Conservation (phyloP, 2,888 invertebrate species). For the Morpho helenor region DNA sequence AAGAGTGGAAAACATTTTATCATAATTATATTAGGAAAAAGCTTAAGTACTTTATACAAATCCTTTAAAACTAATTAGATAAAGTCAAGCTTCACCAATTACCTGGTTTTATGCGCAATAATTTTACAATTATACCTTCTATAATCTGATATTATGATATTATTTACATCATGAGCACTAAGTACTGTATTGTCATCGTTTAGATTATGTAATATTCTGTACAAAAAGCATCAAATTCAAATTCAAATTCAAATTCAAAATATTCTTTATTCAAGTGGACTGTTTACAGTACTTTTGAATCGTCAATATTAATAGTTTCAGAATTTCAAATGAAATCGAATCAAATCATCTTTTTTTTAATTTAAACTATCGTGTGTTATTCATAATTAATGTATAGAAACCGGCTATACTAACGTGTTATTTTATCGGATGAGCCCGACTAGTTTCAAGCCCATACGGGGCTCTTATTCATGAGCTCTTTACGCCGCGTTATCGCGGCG, state of each 20-base stretch:
- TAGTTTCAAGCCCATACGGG: no score
- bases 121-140: slow-evolving; percentile 9
- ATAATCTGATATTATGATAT: slow-evolving; percentile 15
- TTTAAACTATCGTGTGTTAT: no score
- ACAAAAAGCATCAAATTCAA: slow-evolving; percentile 16
- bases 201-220: slow-evolving; percentile 22
- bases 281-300: no score
- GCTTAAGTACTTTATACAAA: slow-evolving; percentile 18
- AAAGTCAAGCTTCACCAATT: background rate
- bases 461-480: no score
- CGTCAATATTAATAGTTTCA: background rate
- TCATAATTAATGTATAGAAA: no score
- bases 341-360: no score
- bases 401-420: no score
- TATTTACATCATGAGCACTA: slow-evolving; percentile 66
- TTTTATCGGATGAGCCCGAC: no score
- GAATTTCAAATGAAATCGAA: background rate
- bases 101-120: no score
- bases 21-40: slow-evolving; percentile 3
- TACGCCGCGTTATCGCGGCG: no score
- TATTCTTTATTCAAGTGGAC: no score
- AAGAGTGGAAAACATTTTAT: slow-evolving; percentile 15
- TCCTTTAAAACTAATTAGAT: background rate
- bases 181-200: slow-evolving; percentile 59
- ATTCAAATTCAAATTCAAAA: no score